These are phyloP conservation scores for Himalopsyche phryganea DNA, from an alignment of 1,140 invertebrate genomes.

Conservation along the genomic window DNA sequence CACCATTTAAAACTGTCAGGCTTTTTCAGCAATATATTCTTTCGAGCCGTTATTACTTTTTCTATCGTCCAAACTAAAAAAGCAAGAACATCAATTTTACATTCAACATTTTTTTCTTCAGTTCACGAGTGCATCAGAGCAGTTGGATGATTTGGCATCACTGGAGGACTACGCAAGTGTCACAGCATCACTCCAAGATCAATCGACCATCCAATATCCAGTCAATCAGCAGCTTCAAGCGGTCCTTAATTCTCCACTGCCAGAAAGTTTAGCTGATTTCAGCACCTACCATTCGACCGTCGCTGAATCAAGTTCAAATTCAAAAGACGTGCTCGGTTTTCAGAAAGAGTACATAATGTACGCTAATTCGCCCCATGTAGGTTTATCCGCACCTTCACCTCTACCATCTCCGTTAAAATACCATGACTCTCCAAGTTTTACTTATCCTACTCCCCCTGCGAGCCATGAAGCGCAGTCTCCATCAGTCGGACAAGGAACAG, in stretches of 20 bases:
- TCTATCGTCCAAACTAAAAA: too few species aligned
- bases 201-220: constrained; percentile 59
- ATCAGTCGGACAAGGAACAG: constrained; percentile 43
- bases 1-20: too few species aligned
- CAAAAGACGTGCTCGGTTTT: constrained; percentile 31
- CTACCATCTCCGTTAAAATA: constrained; percentile 61
- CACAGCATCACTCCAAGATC: constrained; percentile 53
- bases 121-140: constrained; percentile 63
- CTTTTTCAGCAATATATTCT: too few species aligned
- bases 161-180: constrained; percentile 62
- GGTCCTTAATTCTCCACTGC: constrained; percentile 68
- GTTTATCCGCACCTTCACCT: constrained; percentile 54
- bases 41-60: too few species aligned
- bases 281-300: constrained; percentile 67
- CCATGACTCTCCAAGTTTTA: constrained; percentile 56
- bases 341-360: constrained; percentile 40
- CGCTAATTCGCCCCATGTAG: constrained; percentile 50
- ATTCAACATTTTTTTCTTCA: too few species aligned
- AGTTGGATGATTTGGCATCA: constrained; percentile 64
- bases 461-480: constrained; percentile 75
- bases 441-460: constrained; percentile 79
- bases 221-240: constrained; percentile 70
- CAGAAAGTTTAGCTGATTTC: constrained; percentile 77
- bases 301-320: constrained; percentile 39
- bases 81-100: too few species aligned